Base-by-base conservation (phyloP, 2,797 vertebrate species). In the Pseudomugil tenellus region DNA sequence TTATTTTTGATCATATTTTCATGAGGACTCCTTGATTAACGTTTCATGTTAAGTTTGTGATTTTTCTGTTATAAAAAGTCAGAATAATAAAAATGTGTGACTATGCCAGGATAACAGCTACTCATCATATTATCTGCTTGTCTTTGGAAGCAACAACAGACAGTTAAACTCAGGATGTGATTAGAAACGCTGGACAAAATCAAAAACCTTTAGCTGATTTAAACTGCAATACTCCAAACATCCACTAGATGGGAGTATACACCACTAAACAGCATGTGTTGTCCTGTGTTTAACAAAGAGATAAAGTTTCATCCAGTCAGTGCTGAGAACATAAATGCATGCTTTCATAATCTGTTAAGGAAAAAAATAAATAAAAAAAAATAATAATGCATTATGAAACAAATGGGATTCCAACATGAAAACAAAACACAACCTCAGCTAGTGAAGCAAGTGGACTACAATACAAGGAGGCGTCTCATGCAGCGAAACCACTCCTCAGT, bases 201-300 rank as follows among this genome's bases (percentile, higher is more conserved):
- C 39, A 5, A 7, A 53, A 57, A 37, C 51, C 6, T 2, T 4
- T 19, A 19, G 3, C 2, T 1, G 0, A 14, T 60, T 58, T 10
- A 32, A 63, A n/a, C 14, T 13, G 59, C 54, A 76, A 1, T 67
- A 0, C 29, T 37, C 23, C 37, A 2, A 12, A 25, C 48, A 19
- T 29, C 81, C 93, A 93, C 87, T 65, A 67, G 93, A 92, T 82
- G 91, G 90, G 76, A 78, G 80, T 93, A 94, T 32, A 93, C 89
- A 90, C 94, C 92, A 91, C 68, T 60, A 28, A 91, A 94, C 91
- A 67, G 58, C 56, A 72, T 19, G 41, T 2, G 14, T 46, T 1
- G 0, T 23, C 7, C 31, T 4, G 3, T 53, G 46, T 65, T 71
- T 31, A 54, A 56, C 37, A 61, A 64, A 32, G 3, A 39, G 9